phyloP scores from a whole-genome alignment of 53 echinoderm and acorn worm genomes.

The Hippasteria phrygiana region DNA sequence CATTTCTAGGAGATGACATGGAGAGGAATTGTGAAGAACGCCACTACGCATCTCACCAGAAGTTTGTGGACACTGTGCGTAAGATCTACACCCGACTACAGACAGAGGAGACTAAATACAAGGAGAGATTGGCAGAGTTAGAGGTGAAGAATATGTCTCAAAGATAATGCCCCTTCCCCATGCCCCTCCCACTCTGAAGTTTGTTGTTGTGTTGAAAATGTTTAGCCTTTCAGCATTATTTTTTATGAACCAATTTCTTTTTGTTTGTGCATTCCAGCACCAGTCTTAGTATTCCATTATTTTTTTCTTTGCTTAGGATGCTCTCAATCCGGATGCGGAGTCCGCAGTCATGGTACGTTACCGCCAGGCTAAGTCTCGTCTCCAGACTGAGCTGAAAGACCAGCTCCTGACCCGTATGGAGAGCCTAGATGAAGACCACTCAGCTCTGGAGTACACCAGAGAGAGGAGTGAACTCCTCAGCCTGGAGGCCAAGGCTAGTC shows the following conservation, averaged over 20 bases:
- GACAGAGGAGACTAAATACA: constrained; percentile 86
- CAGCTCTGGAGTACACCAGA: constrained; percentile 86
- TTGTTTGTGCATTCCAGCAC: too few relatives aligned
- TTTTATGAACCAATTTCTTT: too few relatives aligned
- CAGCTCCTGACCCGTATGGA: constrained; percentile 94
- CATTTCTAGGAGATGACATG: constrained; percentile 77
- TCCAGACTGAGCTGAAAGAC: constrained; percentile 91
- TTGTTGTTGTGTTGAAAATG: neutral
- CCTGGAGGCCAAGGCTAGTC: constrained; percentile 89
- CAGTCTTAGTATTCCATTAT: neutral
- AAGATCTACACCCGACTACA: constrained; percentile 93
- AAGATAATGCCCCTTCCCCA: too few relatives aligned
- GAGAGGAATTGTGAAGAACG: constrained; percentile 82
- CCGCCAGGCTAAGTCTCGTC: constrained; percentile 93
- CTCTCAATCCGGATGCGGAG: constrained; percentile 96
- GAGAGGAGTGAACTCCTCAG: constrained; percentile 91
- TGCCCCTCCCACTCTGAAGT: too few relatives aligned
- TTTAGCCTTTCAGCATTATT: too few relatives aligned
- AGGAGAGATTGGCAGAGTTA: constrained; percentile 86
- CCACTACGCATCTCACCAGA: constrained; percentile 87
- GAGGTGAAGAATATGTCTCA: constrained; percentile 76
- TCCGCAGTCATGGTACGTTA: constrained; percentile 84
- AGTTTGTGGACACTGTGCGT: constrained; percentile 90
- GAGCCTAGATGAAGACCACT: constrained; percentile 91
- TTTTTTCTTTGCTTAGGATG: constrained; percentile 69